Evolutionary conservation across 2,113 vertebrate species (phyloP).

Genomic region (Cavia porcellus): DNA sequence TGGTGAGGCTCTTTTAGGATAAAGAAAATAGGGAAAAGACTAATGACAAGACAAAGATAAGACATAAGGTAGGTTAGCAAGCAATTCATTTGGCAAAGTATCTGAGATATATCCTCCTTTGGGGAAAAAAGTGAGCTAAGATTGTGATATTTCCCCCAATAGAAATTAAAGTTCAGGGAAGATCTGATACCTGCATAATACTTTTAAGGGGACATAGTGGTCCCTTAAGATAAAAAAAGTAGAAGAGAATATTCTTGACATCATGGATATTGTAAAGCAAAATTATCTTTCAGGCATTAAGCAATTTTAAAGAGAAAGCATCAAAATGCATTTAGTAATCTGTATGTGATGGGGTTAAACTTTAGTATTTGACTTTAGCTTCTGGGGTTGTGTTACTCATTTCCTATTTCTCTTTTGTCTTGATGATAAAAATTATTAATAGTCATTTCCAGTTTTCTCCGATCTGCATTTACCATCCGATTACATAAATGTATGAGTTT

Average conservation of each 20-base stretch:
- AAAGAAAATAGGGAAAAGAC: conserved; percentile 64
- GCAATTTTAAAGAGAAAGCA: background rate
- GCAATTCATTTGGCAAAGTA: background rate
- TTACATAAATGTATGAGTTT: background rate
- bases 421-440: background rate
- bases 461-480: background rate
- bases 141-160: background rate
- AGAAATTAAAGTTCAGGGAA: background rate
- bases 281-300: background rate
- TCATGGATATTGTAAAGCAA: background rate
- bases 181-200: background rate
- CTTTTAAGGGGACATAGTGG: background rate
- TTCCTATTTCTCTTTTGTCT: background rate
- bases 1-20: conserved; percentile 64
- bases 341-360: background rate
- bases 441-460: background rate
- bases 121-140: background rate
- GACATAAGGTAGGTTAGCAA: background rate
- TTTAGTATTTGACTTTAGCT: background rate
- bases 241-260: background rate
- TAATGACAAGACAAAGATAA: background rate
- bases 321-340: background rate
- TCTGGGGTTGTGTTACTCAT: background rate
- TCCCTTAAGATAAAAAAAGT: background rate
- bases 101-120: background rate